These are phyloP conservation scores for Solenodon paradoxus DNA, from an alignment of 2,113 vertebrate genomes.

Conservation along the genomic window DNA sequence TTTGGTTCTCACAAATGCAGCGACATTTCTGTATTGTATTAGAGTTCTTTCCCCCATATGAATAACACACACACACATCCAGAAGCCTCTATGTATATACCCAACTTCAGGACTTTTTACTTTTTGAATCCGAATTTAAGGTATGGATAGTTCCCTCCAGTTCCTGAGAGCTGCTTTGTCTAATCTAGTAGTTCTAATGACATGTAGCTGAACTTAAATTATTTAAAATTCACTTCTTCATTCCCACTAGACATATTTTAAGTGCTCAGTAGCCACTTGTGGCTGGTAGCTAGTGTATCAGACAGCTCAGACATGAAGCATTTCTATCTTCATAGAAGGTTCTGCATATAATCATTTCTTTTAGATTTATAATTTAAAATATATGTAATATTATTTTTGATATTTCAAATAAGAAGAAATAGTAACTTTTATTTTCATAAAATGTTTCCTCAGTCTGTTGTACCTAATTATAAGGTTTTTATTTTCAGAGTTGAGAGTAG, in stretches of 20 bases:
- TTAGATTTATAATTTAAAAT: constrained; percentile 10
- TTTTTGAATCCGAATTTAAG: constrained; percentile 26
- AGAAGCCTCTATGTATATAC: background rate
- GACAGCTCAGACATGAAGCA: background rate
- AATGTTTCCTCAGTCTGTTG: background rate
- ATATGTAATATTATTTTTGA: background rate
- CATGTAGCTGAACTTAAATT: background rate
- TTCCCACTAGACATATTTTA: background rate
- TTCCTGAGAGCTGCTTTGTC: background rate
- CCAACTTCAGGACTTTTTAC: background rate
- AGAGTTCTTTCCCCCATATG: background rate
- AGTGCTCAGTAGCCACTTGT: background rate
- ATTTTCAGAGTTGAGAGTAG: background rate
- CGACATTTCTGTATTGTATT: background rate
- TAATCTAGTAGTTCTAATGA: background rate
- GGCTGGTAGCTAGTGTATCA: background rate
- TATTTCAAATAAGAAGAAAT: background rate
- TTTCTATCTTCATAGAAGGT: background rate
- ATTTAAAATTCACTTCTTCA: constrained; percentile 19
- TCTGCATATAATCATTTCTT: background rate
- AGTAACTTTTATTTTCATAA: background rate
- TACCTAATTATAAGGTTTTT: background rate
- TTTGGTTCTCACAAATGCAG: background rate
- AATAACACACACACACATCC: background rate
- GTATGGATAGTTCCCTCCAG: background rate